Evolutionary conservation across 2,888 invertebrate species (phyloP), one percentile per base, ranked within the genome.

Genomic region (Pyralis farinalis): DNA sequence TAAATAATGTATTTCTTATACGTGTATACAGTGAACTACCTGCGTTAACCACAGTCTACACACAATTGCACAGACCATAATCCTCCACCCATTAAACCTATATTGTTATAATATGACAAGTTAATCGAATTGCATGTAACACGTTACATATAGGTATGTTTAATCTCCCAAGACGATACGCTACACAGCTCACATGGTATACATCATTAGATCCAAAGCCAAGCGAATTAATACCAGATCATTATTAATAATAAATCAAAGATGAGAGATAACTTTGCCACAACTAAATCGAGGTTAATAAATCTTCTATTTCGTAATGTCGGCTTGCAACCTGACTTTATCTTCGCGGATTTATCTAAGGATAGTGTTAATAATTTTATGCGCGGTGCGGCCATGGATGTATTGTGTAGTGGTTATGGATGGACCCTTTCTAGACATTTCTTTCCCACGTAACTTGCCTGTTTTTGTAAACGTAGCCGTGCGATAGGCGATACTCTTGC

Each of bases 201-300:
- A n/a, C 7, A 32, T n/a, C 9, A 16, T 32, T 32, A 32, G 32
- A 32, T 16, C 32, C 32, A 9, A 32, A 16, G 20, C 16, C n/a
- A 20, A 7, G 25, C 25, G 32, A 8, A 32, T 32, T 32, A 32
- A 16, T 32, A 32, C 16, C 8, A n/a, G 32, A 32, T 20, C 32
- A 32, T 32, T 32, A 32, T 16, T 32, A 25, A 4, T 74, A 77
- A 77, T 78, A 74, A 64, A 75, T 72, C 71, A 67, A 51, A 52
- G 59, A 53, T 56, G 57, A 62, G 55, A 63, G 58, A 67, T 70
- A 63, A 69, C 63, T 66, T 64, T 49, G 51, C 62, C 53, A 53
- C 51, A 52, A 50, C 42, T 44, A 51, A 52, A 42, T 32, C 49
- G 46, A 53, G 49, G 53, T 53, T 55, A 64, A 69, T 67, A 67